phyloP scores from a whole-genome alignment of 2,888 invertebrate species.

The Conops quadrifasciatus region DNA sequence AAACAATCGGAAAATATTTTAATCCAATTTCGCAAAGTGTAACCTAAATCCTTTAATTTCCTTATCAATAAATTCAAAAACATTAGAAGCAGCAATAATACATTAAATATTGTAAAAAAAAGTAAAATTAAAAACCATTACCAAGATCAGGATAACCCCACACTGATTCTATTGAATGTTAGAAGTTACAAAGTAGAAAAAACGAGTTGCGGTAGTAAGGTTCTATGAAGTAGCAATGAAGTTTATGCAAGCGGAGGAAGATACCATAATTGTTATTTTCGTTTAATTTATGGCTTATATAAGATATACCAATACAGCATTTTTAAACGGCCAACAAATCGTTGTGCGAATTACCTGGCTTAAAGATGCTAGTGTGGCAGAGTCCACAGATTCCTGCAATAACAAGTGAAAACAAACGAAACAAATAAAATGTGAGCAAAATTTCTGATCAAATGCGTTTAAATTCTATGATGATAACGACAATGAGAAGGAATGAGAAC shows the following conservation, averaged over 20 bases:
- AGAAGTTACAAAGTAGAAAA: too few relatives aligned
- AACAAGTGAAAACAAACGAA: constrained; percentile 55
- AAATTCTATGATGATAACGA: constrained; percentile 2
- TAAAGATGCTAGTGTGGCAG: constrained; percentile 66
- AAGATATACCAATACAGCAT: too few relatives aligned
- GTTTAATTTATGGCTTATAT: too few relatives aligned
- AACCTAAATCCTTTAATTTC: too few relatives aligned
- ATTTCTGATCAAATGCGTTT: constrained; percentile 1
- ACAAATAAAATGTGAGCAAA: constrained; percentile 48
- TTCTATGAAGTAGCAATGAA: neutral
- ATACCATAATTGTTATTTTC: constrained; percentile 17
- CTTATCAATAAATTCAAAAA: constrained; percentile 2
- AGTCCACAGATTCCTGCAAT: constrained; percentile 66
- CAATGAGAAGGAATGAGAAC: constrained; percentile 18
- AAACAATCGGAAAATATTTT: too few relatives aligned
- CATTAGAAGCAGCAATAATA: neutral
- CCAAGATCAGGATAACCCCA: constrained; percentile 17
- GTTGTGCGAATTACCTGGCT: constrained; percentile 63
- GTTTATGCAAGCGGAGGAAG: neutral
- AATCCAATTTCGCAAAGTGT: too few relatives aligned
- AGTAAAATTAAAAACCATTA: neutral
- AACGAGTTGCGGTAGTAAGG: too few relatives aligned
- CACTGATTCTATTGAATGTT: neutral
- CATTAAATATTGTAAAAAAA: neutral
- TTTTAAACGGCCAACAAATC: neutral